phyloP scores from a whole-genome alignment of 2,113 vertebrate species.

The Regulus satrapa region DNA sequence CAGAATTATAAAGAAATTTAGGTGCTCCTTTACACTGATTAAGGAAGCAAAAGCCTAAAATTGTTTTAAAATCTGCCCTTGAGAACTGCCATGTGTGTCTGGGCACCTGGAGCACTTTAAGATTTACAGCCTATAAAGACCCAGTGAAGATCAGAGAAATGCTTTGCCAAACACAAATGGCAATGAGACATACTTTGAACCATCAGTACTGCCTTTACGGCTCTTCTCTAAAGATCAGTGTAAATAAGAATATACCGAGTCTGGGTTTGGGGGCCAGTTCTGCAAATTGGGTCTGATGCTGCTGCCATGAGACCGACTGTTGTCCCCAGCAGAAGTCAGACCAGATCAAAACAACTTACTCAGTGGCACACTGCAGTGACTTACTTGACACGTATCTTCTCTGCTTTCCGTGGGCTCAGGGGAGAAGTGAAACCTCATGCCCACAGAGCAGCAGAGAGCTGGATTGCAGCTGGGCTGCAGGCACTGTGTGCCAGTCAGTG shows the following conservation, averaged over 20 bases:
- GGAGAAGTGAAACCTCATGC: background rate
- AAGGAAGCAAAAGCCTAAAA: conserved; percentile 25
- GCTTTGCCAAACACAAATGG: conserved; percentile 2
- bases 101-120: background rate
- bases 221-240: background rate
- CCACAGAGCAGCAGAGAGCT: background rate
- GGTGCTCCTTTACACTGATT: conserved; percentile 17
- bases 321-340: background rate
- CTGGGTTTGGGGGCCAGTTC: background rate
- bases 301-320: background rate
- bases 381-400: background rate
- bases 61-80: conserved; percentile 7
- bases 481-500: background rate
- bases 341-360: background rate
- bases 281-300: background rate
- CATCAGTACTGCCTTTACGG: background rate
- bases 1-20: conserved; percentile 41
- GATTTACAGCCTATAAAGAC: background rate
- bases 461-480: background rate
- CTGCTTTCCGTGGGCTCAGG: background rate
- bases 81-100: background rate
- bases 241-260: background rate
- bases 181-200: background rate
- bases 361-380: background rate
- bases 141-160: background rate